phyloP scores from a whole-genome alignment of 2,888 invertebrate genomes.

The Dynastes maya region DNA sequence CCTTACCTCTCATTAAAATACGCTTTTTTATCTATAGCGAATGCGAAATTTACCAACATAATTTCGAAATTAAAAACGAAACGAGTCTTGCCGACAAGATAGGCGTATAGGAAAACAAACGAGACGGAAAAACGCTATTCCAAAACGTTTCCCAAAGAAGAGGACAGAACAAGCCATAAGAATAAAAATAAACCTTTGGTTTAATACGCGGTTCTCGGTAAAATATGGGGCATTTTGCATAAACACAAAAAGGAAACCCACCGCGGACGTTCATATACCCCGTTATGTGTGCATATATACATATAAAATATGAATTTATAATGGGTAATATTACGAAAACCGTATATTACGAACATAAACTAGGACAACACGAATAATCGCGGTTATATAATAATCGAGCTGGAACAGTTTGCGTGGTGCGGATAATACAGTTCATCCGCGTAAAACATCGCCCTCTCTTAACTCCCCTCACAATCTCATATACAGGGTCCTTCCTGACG shows the following conservation, averaged over 20 bases:
- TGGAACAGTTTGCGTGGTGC: constrained; percentile 46
- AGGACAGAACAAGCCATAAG: constrained; percentile 12
- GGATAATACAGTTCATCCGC: constrained; percentile 35
- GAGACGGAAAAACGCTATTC: constrained; percentile 12
- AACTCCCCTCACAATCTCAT: neutral
- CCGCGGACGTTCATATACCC: constrained; percentile 25
- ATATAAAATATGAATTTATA: constrained; percentile 42
- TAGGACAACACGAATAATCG: constrained; percentile 57
- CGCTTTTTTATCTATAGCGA: too few species aligned
- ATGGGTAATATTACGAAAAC: constrained; percentile 50
- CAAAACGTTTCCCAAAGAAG: constrained; percentile 10
- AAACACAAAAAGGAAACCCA: constrained; percentile 33
- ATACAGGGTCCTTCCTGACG: too few species aligned
- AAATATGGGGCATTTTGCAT: constrained; percentile 30
- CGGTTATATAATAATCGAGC: constrained; percentile 54
- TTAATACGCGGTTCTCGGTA: constrained; percentile 30
- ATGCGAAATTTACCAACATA: too few species aligned
- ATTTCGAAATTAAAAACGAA: too few species aligned
- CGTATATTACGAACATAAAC: constrained; percentile 56
- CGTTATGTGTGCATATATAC: constrained; percentile 15
- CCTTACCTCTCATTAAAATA: too few species aligned
- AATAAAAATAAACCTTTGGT: constrained; percentile 29
- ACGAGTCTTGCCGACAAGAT: too few species aligned
- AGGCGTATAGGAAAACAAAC: too few species aligned
- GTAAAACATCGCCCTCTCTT: neutral